Base-by-base conservation (phyloP, 2,797 vertebrate species). In the Columba guinea region DNA sequence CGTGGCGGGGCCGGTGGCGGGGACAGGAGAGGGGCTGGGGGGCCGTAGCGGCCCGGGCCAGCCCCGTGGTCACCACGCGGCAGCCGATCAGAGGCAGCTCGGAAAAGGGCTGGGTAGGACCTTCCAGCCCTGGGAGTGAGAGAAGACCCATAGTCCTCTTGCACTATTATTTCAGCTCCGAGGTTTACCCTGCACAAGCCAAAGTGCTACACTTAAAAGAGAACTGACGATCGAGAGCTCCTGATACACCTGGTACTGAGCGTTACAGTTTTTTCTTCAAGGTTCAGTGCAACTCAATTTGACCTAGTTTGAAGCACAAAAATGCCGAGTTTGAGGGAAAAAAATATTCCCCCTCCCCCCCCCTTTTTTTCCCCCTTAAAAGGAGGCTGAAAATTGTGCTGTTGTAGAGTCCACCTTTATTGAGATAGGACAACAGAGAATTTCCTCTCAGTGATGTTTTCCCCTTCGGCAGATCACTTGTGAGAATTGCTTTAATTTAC, bases 11-110 rank as follows among this genome's bases (percentile, higher is more conserved):
- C 15, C 44, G 44, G 44, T 20, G 44, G 44, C 44, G 44, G 44
- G 19, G 44, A 19, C 44, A 46, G 44, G 18, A 46, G 37, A 5
- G 22, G 48, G 14, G n/a, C 5, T 4, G 8, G 30, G 22, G 22
- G 4, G 13, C 14, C 15, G 30, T 11, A 5, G 46, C 7, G 19
- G 55, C 18, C 30, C 21, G 7, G 16, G 12, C 26, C 55, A 7
- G 11, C 9, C 39, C 28, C 19, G 0, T 1, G 26, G 37, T 1
- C 19, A 11, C n/a, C 8, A 23, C 35, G 4, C 5, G 22, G 53
- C 35, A 4, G 37, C 30, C 0, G 58, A 39, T 4, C 32, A 2
- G 19, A 7, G 12, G 3, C 4, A 17, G 26, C 24, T 10, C 16
- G 5, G 12, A 10, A 26, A 51, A 9, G 11, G 26, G 48, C 3